Percentiles rank a stretch among this genome's conserved stretches.
These are phyloP conservation scores for Microplitis demolitor DNA, from an alignment of 1,140 invertebrate species.

Conservation along the genomic window DNA sequence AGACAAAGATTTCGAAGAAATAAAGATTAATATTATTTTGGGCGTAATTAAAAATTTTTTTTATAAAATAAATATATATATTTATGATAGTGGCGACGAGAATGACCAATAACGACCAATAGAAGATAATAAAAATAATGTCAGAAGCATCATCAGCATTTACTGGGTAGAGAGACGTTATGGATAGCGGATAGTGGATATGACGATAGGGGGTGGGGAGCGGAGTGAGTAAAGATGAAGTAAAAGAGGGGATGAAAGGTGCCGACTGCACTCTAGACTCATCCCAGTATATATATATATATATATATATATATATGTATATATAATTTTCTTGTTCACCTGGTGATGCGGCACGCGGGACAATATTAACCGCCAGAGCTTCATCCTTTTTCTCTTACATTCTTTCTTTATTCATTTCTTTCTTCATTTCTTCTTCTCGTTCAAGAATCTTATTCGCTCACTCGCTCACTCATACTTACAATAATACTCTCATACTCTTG, in stretches of 20 bases:
- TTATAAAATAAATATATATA: background rate
- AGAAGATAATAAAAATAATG: background rate
- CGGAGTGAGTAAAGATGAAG: conserved; percentile 24
- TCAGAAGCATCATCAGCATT: conserved; percentile 23
- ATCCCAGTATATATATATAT: conserved; percentile 13
- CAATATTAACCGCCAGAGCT: conserved; percentile 5
- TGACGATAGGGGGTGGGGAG: too few relatives aligned
- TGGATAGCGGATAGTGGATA: conserved; percentile 22
- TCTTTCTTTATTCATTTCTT: background rate
- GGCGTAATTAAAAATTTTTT: too few relatives aligned
- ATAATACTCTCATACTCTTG: too few relatives aligned
- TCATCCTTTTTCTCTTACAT: conserved; percentile 3
- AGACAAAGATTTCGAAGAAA: too few relatives aligned
- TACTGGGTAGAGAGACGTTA: background rate
- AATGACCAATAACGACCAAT: background rate
- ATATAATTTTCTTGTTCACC: conserved; percentile 35
- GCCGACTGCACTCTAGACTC: conserved; percentile 44
- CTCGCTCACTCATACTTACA: too few relatives aligned
- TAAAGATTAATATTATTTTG: too few relatives aligned
- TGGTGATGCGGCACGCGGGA: conserved; percentile 28
- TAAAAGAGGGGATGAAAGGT: conserved; percentile 44
- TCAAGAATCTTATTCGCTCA: background rate
- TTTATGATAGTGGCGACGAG: background rate
- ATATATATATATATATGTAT: background rate
- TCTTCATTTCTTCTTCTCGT: background rate